phyloP scores from a whole-genome alignment of 2,113 vertebrate species.

The Centropristis striata region DNA sequence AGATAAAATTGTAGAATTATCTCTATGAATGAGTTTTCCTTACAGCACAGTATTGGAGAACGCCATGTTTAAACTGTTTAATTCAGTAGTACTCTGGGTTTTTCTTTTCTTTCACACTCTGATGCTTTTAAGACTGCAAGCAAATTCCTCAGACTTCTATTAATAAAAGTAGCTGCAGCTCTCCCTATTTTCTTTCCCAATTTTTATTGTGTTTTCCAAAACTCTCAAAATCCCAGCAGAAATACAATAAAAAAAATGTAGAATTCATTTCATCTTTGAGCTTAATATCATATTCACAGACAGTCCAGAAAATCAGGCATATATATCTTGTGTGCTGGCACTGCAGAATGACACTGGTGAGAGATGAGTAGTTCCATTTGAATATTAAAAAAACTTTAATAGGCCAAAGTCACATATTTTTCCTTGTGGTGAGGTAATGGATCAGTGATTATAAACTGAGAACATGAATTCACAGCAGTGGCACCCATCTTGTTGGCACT shows the following conservation, averaged over 20 bases:
- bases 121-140: no score
- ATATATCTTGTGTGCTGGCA: not conserved
- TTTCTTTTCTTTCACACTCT: no score
- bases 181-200: not conserved
- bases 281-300: not conserved
- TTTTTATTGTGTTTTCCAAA: not conserved
- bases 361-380: constrained; percentile 3
- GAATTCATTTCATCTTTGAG: no score
- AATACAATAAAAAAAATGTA: no score
- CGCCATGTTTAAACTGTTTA: not conserved
- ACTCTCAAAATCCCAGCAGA: not conserved
- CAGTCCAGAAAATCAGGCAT: not conserved
- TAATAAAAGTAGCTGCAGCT: no score
- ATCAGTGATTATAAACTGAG: not conserved
- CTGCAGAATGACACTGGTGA: not conserved
- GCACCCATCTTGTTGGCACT: not conserved
- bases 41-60: not conserved
- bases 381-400: constrained; percentile 29
- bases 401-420: constrained; percentile 7
- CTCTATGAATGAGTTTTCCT: constrained; percentile 15
- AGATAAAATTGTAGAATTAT: constrained; percentile 28
- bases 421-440: constrained; percentile 1
- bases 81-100: not conserved
- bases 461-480: not conserved
- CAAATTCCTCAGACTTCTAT: no score